Conservation (phyloP, 2,888 invertebrate species). For the Seladonia tumulorum region DNA sequence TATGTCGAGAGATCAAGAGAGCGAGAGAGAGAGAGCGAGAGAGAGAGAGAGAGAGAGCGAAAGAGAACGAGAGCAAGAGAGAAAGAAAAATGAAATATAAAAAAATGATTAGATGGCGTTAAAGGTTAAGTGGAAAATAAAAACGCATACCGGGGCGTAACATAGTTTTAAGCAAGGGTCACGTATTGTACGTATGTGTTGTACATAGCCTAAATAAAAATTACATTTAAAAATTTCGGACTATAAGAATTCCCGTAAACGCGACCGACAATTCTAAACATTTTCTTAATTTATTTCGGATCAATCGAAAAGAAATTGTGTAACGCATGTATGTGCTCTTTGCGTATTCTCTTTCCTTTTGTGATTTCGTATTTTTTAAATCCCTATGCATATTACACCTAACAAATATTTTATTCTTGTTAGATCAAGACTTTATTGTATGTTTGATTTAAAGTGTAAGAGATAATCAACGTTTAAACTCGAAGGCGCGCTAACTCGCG, state of each 20-base stretch:
- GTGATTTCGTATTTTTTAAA: too few relatives aligned
- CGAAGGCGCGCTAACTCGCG: not conserved
- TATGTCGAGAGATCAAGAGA: conserved; percentile 39
- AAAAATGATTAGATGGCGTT: conserved; percentile 38
- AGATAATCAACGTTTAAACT: not conserved
- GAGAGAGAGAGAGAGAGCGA: not conserved
- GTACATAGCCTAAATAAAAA: conserved; percentile 84
- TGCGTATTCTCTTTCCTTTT: too few relatives aligned
- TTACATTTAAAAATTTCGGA: conserved; percentile 81
- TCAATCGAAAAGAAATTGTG: too few relatives aligned
- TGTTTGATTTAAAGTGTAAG: too few relatives aligned
- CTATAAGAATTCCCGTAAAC: not conserved
- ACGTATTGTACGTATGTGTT: conserved; percentile 84
- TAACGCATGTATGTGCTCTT: too few relatives aligned
- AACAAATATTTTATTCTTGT: too few relatives aligned
- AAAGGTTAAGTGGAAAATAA: conserved; percentile 75
- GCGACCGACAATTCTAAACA: not conserved
- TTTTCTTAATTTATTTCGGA: not conserved
- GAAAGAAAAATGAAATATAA: conserved; percentile 44
- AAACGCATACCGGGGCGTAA: conserved; percentile 77
- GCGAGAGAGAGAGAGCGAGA: not conserved
- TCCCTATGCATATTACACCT: too few relatives aligned
- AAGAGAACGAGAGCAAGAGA: not conserved
- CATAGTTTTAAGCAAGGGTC: conserved; percentile 82
- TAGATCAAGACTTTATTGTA: too few relatives aligned